Evolutionary conservation across 2,113 vertebrate genomes (phyloP).

Genomic region (Camarhynchus parvulus): DNA sequence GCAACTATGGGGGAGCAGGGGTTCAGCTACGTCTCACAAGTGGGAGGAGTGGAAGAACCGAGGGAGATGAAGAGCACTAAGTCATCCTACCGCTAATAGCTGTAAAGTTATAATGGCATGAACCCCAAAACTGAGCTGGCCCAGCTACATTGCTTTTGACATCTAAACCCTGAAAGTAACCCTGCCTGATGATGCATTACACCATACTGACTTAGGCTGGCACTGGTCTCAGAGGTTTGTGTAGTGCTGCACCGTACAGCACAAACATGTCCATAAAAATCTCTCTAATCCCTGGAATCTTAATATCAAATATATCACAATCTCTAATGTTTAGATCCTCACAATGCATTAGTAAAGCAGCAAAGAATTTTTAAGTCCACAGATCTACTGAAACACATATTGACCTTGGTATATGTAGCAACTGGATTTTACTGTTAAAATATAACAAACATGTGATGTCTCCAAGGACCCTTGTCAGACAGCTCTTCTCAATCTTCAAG

Average conservation of each 20-base stretch:
- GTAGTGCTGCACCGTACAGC: not conserved
- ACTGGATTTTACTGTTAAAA: not conserved
- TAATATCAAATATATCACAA: not conserved
- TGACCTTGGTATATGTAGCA: not conserved
- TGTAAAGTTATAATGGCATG: not conserved
- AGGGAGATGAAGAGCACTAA: not conserved
- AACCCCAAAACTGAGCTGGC: not conserved
- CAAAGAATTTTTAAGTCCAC: not conserved
- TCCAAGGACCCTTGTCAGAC: not conserved
- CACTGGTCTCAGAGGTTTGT: not conserved
- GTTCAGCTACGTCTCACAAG: not conserved
- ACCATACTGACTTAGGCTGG: not conserved
- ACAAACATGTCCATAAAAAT: not conserved
- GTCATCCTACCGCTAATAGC: not conserved
- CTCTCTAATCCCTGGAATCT: not conserved
- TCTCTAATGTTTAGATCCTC: not conserved
- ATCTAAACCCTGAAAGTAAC: not conserved
- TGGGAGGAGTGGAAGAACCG: not conserved
- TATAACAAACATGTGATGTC: not conserved
- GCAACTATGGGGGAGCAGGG: not conserved
- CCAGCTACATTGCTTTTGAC: not conserved
- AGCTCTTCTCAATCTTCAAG: not conserved
- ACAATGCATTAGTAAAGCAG: not conserved
- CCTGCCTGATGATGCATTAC: not conserved
- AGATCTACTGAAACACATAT: not conserved